phyloP scores from a whole-genome alignment of 2,888 invertebrate genomes.

The Hyalella azteca region DNA sequence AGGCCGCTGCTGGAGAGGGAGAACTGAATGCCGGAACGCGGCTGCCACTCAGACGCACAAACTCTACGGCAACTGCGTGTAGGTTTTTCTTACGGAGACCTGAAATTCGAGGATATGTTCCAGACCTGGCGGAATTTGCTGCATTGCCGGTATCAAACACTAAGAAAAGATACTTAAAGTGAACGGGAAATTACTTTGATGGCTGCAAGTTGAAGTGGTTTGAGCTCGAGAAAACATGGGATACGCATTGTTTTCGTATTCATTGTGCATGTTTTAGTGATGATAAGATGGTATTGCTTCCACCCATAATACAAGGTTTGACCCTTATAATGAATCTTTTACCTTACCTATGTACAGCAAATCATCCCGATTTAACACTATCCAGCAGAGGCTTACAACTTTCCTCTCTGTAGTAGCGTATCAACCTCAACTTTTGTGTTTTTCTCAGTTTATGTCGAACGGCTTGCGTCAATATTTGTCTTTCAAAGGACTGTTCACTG shows the following conservation, averaged over 20 bases:
- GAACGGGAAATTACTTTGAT: constrained; percentile 31
- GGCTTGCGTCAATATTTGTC: no score
- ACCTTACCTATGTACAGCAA: no score
- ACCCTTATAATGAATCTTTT: no score
- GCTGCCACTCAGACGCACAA: constrained; percentile 19
- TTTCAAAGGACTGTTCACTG: no score
- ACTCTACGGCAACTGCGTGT: constrained; percentile 21
- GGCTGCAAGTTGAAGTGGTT: constrained; percentile 25
- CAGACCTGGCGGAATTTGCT: constrained; percentile 7
- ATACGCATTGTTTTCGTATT: background rate
- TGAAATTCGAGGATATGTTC: background rate
- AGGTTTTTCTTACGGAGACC: constrained; percentile 19
- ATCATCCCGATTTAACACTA: no score
- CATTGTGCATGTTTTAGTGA: background rate
- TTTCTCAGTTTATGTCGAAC: no score
- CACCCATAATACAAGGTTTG: no score
- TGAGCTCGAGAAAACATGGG: background rate
- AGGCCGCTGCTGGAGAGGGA: constrained; percentile 18
- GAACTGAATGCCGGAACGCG: background rate
- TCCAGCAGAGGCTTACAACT: no score
- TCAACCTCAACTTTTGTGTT: no score
- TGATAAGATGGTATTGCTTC: constrained; percentile 5
- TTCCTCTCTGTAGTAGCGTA: no score
- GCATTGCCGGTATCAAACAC: constrained; percentile 14
- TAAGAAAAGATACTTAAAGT: constrained; percentile 35